phyloP scores from a whole-genome alignment of 2,888 invertebrate genomes.

The Habroteleia sp. region DNA sequence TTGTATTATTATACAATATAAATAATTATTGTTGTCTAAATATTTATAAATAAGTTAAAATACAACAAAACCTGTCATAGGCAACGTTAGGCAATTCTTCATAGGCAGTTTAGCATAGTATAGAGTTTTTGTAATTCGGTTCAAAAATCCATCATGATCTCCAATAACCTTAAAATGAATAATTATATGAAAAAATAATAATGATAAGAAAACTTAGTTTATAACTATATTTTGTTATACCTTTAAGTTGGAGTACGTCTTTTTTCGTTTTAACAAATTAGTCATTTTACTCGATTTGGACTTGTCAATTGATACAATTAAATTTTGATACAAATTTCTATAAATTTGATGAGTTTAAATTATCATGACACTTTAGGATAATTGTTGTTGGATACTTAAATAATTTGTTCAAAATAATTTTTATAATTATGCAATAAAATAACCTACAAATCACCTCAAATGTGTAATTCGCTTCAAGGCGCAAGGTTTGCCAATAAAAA shows the following conservation, averaged over 20 bases:
- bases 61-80: constrained; percentile 86
- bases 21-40: too few species aligned
- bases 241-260: constrained; percentile 83
- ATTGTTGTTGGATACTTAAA: too few species aligned
- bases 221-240: constrained; percentile 73
- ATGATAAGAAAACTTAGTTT: neutral
- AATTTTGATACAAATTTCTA: too few species aligned
- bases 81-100: constrained; percentile 87
- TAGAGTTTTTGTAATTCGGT: constrained; percentile 92
- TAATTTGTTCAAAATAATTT: too few species aligned
- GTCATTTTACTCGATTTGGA: constrained; percentile 70
- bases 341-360: too few species aligned
- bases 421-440: too few species aligned
- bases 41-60: neutral
- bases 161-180: constrained; percentile 83
- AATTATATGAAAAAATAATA: constrained; percentile 3
- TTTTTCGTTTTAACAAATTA: constrained; percentile 83
- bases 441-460: too few species aligned
- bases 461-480: too few species aligned
- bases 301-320: too few species aligned
- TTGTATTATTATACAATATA: too few species aligned
- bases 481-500: too few species aligned
- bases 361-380: too few species aligned
- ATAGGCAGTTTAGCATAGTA: constrained; percentile 92
- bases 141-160: constrained; percentile 89